Evolutionary conservation across 2,888 invertebrate genomes (phyloP), one percentile per base, ranked within the genome.

Genomic region (Drosophila leonis): DNA sequence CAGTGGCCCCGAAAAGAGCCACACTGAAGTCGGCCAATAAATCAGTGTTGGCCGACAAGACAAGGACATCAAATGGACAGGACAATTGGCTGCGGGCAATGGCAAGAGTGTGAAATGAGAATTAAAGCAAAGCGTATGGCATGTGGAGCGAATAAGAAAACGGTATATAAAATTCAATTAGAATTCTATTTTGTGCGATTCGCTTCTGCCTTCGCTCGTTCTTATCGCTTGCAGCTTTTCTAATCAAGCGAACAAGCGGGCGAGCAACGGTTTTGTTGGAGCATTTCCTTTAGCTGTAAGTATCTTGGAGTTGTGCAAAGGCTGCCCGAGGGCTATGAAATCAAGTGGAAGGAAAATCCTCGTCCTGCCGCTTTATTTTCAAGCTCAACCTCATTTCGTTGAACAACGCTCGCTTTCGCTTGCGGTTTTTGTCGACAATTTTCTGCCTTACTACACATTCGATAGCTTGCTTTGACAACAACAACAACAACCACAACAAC

Each of bases 371-470:
- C 73, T 74, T 71, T 70, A 77, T 89, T 90, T 85, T 90, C 82
- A 88, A 75, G 79, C 88, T 72, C 46, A 66, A 81, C 72, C 78
- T 85, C 90, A 85, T 82, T 90, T 90, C 48, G 85, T 73, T 76
- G 75, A 70, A 72, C 56, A 56, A 42, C 63, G 65, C 64, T 18
- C 37, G 52, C 44, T 46, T 49, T 46, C 15, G 44, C 39, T 59
- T 56, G 59, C 29, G 76, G 56, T 78, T 62, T 46, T 33, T 62
- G 52, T 71, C 85, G 80, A 90, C 90, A 90, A 86, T 90, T 86
- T 86, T 86, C 88, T 85, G 85, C 90, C 80, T 68, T 85, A 71
- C 83, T 80, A 90, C 80, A 86, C 85, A 90, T 60, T 72, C 83
- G 69, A 78, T 62, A 62, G 75, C 76, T 77, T 88, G 67, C 80